Evolutionary conservation across 1,140 invertebrate species (phyloP).

Genomic region (Drosophila kikkawai): DNA sequence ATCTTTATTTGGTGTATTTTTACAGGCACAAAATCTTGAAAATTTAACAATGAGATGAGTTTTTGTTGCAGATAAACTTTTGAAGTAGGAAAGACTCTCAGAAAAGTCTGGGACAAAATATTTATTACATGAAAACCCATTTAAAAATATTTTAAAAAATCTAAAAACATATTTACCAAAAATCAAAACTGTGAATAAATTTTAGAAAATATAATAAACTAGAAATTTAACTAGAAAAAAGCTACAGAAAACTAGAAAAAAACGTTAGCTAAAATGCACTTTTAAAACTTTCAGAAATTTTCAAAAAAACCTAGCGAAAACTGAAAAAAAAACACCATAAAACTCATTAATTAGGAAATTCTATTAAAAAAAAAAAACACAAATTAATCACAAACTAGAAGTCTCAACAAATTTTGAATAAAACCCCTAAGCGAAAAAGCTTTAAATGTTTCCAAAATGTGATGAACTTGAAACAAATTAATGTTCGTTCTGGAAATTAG

Average conservation of each 20-base stretch:
- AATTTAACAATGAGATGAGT: not conserved
- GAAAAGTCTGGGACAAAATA: not conserved
- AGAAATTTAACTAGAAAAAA: too few relatives aligned
- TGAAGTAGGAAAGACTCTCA: not conserved
- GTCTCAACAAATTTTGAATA: not conserved
- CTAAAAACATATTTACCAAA: not conserved
- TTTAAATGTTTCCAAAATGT: not conserved
- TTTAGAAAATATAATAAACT: too few relatives aligned
- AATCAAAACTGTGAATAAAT: too few relatives aligned
- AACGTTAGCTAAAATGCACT: not conserved
- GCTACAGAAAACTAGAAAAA: not conserved
- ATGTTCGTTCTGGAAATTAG: not conserved
- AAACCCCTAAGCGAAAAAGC: not conserved
- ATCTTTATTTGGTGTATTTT: not conserved
- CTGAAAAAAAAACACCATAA: not conserved
- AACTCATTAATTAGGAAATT: not conserved
- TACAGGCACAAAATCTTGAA: not conserved
- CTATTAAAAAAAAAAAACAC: not conserved
- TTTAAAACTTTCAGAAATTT: not conserved
- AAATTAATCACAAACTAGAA: not conserved
- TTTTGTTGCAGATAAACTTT: not conserved
- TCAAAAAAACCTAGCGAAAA: not conserved
- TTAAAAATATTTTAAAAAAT: not conserved
- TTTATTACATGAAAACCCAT: not conserved
- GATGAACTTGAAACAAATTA: conserved; percentile 1